Evolutionary conservation across 1,140 invertebrate species (phyloP).

Genomic region (Nymphalis io): DNA sequence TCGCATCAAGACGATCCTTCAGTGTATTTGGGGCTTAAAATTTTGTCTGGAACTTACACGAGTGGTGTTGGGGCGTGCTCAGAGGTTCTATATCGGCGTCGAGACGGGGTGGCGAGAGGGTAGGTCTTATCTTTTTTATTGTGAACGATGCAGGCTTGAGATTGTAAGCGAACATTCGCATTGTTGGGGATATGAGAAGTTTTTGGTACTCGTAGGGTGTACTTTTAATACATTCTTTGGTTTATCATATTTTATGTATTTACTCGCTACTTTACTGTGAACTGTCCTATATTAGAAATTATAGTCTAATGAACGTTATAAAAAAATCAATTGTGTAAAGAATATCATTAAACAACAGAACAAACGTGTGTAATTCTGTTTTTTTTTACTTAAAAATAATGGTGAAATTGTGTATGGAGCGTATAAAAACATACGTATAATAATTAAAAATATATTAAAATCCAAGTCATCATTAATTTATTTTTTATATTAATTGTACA

Average conservation of each 20-base stretch:
- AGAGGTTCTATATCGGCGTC: conserved; percentile 35
- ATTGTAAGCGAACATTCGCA: conserved; percentile 25
- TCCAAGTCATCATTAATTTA: too few species aligned
- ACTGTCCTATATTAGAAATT: too few species aligned
- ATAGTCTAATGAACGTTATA: too few species aligned
- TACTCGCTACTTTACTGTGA: neutral
- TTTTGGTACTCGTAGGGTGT: neutral
- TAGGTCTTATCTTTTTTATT: conserved; percentile 42
- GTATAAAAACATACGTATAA: too few species aligned
- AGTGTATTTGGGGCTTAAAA: conserved; percentile 29
- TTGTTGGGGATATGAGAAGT: conserved; percentile 19
- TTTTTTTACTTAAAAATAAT: too few species aligned
- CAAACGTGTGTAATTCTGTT: too few species aligned
- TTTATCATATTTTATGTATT: neutral
- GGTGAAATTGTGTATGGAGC: too few species aligned
- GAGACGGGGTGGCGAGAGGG: conserved; percentile 35
- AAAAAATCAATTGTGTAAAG: too few species aligned
- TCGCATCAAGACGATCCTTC: conserved; percentile 12
- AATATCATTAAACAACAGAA: too few species aligned
- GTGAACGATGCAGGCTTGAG: conserved; percentile 38
- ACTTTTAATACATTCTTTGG: neutral
- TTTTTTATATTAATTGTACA: too few species aligned
- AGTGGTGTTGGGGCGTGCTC: conserved; percentile 27
- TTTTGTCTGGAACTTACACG: conserved; percentile 25
- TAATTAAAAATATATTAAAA: too few species aligned